Evolutionary conservation across 1,140 invertebrate genomes (phyloP), one percentile per base, ranked within the genome.

Genomic region (Monochamus saltuarius): DNA sequence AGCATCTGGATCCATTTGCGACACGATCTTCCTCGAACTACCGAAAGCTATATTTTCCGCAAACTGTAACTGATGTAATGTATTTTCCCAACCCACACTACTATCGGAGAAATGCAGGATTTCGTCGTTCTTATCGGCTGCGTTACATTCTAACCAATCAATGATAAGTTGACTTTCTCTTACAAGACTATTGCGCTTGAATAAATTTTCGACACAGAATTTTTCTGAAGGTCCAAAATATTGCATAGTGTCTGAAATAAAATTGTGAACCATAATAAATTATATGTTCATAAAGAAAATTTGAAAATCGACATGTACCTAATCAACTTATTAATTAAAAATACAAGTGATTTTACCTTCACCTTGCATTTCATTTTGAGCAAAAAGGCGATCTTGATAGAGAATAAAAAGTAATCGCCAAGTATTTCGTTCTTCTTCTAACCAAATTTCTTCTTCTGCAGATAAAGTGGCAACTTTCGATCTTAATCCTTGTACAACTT

Each of bases 1-100:
- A 35, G 94, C 94, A 86, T 98, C 95, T n/a, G 95, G 95, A 80
- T 99, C 95, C 67, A 98, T 78, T 64, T 85, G 84, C 10, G 86
- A 84, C 0, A 94, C 85, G 49, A 91, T 80, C 54, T 83, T 79
- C 45, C 83, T 54, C 6, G 65, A 61, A 29, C 81, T 83, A 10
- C 70, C 59, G 70, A 87, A 87, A 0, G 82, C 79, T 10, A 86
- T 82, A 1, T 78, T 78, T 13, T 74, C 73, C 7, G 64, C 56
- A 37, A 76, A 83, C 63, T 89, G 80, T 39, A 96, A 76, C 63
- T 91, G 85, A 78, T 92, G 89, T 7, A 95, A 79, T 4, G 94
- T 95, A 75, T 97, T 96, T 78, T 95, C 92, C 93, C 93, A 96
- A 50, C 87, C 86, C 17, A 92, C 83, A 42, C 89, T 88, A 73